These are phyloP conservation scores for Hypsopygia costalis DNA, from an alignment of 2,888 invertebrate genomes.

Conservation along the genomic window DNA sequence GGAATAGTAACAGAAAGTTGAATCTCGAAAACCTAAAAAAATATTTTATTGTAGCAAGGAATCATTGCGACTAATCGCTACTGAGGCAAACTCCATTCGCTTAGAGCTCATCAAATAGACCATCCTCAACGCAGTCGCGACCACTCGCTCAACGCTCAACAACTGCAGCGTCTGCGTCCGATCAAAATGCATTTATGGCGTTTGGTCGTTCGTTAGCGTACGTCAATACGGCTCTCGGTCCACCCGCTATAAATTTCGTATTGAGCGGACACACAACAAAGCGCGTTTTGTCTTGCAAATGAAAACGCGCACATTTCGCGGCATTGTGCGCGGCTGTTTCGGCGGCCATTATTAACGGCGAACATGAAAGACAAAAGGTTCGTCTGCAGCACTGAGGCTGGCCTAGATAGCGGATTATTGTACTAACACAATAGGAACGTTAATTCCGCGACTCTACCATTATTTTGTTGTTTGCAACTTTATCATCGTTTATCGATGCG, in stretches of 20 bases:
- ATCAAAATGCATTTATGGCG: conserved; percentile 73
- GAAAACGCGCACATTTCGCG: conserved; percentile 81
- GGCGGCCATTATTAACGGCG: conserved; percentile 80
- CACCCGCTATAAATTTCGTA: conserved; percentile 78
- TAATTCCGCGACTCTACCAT: conserved; percentile 77
- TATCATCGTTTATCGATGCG: conserved; percentile 71
- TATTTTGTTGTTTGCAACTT: conserved; percentile 78
- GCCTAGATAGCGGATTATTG: conserved; percentile 81
- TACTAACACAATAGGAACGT: conserved; percentile 79
- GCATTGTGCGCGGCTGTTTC: conserved; percentile 80
- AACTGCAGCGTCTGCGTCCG: conserved; percentile 23
- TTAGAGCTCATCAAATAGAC: not conserved
- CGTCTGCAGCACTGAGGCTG: conserved; percentile 80
- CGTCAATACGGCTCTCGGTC: conserved; percentile 74
- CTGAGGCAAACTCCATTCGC: too few species aligned
- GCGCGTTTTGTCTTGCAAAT: conserved; percentile 81
- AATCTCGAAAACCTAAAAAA: too few species aligned
- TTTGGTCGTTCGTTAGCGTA: conserved; percentile 68
- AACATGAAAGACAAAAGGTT: conserved; percentile 81
- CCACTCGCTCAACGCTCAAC: conserved; percentile 1
- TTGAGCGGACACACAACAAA: conserved; percentile 80
- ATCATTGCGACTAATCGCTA: too few species aligned
- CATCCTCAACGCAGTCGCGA: not conserved
- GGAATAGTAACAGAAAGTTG: too few species aligned
- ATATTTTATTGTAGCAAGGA: too few species aligned